Evolutionary conservation across 2,113 vertebrate genomes (phyloP), one percentile per base, ranked within the genome.

Genomic region (Equus quagga): DNA sequence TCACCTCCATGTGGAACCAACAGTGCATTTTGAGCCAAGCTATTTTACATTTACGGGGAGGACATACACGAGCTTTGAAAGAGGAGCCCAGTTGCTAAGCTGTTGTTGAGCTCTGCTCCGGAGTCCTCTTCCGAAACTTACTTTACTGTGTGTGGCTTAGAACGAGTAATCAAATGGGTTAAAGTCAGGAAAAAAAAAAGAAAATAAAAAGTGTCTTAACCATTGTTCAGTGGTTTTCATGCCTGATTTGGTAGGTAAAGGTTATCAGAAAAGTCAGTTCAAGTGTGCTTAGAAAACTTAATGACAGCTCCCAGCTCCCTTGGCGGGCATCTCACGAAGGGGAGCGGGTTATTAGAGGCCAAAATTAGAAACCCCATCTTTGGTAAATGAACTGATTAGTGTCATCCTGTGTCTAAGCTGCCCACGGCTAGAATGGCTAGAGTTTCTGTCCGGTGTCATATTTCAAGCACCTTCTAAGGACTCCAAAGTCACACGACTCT

Each of bases 191-290:
- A 6, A 15, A 21, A 8, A 54, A 64, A 84, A 14, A 62, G 56
- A 69, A 98, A 97, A 91, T 56, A 81, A 90, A 95, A 97, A 89
- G 96, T 96, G 54, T 79, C 98, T 99, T 98, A 98, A 94, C 92
- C 93, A 97, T 97, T 97, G 80, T 97, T 98, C 0, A 0, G 67
- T 98, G 98, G 73, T 98, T 98, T 98, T 98, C 96, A 95, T 97
- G 98, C 95, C 97, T 73, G 97, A 98, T 98, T 98, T 98, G 97
- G 80, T 97, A 97, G 97, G 88, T 97, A 98, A 98, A 98, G 92
- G 86, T 98, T 98, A 98, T 98, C 92, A 91, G 96, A 98, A 98
- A 98, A 98, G 98, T 98, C 98, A 98, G 94, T 97, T 94, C 49
- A 44, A 96, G 49, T 95, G 87, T 96, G 96, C 84, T 97, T 60